Conservation (phyloP, 2,797 vertebrate genomes). For the Microcaecilia unicolor region DNA sequence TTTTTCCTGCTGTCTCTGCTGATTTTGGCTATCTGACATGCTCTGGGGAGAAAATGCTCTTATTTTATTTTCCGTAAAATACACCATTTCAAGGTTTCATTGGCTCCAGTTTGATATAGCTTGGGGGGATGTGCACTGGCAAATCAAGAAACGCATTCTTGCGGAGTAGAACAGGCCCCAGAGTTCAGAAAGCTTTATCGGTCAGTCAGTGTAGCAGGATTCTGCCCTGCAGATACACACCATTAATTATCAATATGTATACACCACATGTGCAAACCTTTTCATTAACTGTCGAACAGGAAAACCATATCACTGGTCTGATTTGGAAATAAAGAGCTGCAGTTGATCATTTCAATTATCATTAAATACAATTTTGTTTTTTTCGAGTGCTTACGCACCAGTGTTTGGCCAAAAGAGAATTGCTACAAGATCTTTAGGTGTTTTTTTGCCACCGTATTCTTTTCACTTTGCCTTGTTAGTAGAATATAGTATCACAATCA, state of each 20-base stretch:
- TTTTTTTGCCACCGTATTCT: no score
- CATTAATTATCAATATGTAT: conserved; percentile 24
- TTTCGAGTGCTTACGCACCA: no score
- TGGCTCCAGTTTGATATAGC: not conserved
- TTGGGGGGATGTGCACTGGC: not conserved
- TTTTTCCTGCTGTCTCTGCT: not conserved
- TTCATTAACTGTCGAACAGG: conserved; percentile 1
- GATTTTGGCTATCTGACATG: not conserved
- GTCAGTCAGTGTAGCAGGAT: conserved; percentile 12
- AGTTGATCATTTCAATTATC: conserved; percentile 1
- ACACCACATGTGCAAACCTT: conserved; percentile 26
- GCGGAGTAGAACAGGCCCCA: conserved; percentile 1
- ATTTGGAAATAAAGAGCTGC: not conserved
- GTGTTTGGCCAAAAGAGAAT: no score
- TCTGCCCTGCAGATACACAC: conserved; percentile 14
- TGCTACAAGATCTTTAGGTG: no score
- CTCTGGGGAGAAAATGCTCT: no score
- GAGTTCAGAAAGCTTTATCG: conserved; percentile 26
- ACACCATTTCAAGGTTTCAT: conserved; percentile 5
- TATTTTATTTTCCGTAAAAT: not conserved
- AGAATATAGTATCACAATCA: no score
- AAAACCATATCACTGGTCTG: conserved; percentile 6
- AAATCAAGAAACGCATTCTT: conserved; percentile 11
- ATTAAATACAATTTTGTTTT: no score
- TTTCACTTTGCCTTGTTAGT: no score